Evolutionary conservation across 35 echinoderm and acorn worm species (phyloP).

Genomic region (Apostichopus californicus): DNA sequence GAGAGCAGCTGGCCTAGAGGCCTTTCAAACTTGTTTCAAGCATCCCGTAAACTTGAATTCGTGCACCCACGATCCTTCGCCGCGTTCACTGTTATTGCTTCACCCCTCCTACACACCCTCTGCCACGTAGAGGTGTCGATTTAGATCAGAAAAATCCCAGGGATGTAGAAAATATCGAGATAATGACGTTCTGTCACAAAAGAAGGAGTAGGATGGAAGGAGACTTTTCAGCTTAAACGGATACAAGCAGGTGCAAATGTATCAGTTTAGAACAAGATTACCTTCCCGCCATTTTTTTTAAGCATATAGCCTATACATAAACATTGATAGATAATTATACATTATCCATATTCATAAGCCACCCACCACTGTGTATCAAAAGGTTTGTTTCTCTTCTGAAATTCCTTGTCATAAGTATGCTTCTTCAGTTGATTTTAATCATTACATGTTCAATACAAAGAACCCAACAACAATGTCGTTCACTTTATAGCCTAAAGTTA

Average conservation of each 20-base stretch:
- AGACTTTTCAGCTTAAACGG: slow-evolving; percentile 12
- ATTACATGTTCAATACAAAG: no score
- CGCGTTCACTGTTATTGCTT: not conserved
- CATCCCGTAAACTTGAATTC: not conserved
- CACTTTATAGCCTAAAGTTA: no score
- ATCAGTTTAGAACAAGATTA: not conserved
- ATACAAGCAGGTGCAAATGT: slow-evolving; percentile 28
- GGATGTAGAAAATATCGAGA: slow-evolving; percentile 8
- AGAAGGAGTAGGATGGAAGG: not conserved
- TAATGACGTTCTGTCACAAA: not conserved
- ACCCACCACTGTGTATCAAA: no score
- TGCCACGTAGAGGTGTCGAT: not conserved
- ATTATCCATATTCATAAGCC: no score
- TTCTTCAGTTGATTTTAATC: no score
- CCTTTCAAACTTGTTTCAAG: slow-evolving; percentile 24
- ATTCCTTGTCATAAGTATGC: no score
- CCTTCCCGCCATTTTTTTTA: slow-evolving; percentile 6
- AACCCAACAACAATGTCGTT: no score
- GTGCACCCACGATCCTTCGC: slow-evolving; percentile 14
- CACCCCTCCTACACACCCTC: slow-evolving; percentile 25
- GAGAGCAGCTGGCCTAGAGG: slow-evolving; percentile 32
- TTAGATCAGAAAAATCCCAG: not conserved
- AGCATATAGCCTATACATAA: no score
- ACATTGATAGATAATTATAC: no score
- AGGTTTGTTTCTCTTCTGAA: no score